Evolutionary conservation across 1,140 invertebrate species (phyloP).

Genomic region (Atta colombica): DNA sequence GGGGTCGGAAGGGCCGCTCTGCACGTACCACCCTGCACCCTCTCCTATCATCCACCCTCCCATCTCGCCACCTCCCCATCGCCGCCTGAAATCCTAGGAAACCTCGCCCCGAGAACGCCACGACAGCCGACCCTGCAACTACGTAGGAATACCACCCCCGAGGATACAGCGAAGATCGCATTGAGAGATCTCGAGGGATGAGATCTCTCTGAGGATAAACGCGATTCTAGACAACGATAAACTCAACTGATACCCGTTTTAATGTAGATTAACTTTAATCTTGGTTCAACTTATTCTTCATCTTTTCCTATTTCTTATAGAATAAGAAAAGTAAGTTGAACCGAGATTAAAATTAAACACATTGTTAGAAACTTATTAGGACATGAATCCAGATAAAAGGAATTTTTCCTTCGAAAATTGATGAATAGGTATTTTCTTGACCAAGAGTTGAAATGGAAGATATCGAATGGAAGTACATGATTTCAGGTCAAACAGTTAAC

Average conservation of each 20-base stretch:
- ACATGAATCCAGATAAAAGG: neutral
- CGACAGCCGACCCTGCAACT: constrained; percentile 62
- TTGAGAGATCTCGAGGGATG: neutral
- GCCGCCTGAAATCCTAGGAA: constrained; percentile 68
- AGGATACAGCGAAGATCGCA: constrained; percentile 3
- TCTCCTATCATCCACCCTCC: constrained; percentile 65
- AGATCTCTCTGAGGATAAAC: constrained; percentile 29
- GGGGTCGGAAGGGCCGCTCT: constrained; percentile 62
- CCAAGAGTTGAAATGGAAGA: constrained; percentile 12
- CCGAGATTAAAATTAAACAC: no score
- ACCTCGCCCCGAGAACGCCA: constrained; percentile 75
- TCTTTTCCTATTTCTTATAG: no score
- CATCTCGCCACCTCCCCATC: constrained; percentile 53
- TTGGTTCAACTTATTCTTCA: no score
- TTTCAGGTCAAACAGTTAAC: neutral
- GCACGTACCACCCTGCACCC: constrained; percentile 52
- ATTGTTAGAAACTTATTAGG: no score
- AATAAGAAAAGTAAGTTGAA: no score
- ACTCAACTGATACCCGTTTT: neutral
- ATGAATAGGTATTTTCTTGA: constrained; percentile 28
- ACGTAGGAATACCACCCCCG: constrained; percentile 47
- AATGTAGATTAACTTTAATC: no score
- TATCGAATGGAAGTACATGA: constrained; percentile 3
- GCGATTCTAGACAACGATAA: neutral
- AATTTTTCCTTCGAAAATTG: neutral